Evolutionary conservation across 2,888 invertebrate species (phyloP).

Genomic region (Agrochola lota): DNA sequence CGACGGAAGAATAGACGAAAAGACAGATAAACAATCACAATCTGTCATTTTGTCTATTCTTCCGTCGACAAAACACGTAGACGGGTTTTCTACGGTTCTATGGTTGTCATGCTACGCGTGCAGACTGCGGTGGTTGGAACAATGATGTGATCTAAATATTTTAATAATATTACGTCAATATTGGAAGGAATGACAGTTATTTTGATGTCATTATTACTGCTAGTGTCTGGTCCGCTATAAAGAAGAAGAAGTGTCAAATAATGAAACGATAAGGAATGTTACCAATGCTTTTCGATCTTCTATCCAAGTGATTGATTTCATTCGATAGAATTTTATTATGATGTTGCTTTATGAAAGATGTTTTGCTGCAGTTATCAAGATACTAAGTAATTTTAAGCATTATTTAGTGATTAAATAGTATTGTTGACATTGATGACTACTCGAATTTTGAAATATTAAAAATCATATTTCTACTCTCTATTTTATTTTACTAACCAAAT

Average conservation of each 20-base stretch:
- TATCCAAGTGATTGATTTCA: conserved; percentile 54
- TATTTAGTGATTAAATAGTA: conserved; percentile 8
- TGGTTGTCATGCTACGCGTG: too few relatives aligned
- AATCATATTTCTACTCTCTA: background rate
- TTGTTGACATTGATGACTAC: conserved; percentile 13
- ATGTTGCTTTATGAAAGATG: background rate
- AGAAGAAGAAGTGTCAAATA: background rate
- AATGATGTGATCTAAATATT: too few relatives aligned
- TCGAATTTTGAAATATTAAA: conserved; percentile 31
- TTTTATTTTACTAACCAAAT: background rate
- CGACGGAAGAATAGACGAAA: too few relatives aligned
- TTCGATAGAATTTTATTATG: background rate
- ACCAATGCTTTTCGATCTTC: conserved; percentile 14
- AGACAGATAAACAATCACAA: too few relatives aligned
- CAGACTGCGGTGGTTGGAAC: too few relatives aligned
- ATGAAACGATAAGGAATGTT: background rate
- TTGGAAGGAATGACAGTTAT: too few relatives aligned
- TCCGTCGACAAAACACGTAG: too few relatives aligned
- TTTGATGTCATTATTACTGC: too few relatives aligned
- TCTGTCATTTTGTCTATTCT: too few relatives aligned
- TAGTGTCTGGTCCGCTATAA: too few relatives aligned
- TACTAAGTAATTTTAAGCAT: conserved; percentile 5
- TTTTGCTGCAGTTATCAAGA: background rate
- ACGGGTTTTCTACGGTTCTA: too few relatives aligned
- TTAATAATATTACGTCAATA: too few relatives aligned